Evolutionary conservation across 92 coral and sea anemone species (phyloP), one percentile per base, ranked within the genome.

Genomic region (Actinostola sp.): DNA sequence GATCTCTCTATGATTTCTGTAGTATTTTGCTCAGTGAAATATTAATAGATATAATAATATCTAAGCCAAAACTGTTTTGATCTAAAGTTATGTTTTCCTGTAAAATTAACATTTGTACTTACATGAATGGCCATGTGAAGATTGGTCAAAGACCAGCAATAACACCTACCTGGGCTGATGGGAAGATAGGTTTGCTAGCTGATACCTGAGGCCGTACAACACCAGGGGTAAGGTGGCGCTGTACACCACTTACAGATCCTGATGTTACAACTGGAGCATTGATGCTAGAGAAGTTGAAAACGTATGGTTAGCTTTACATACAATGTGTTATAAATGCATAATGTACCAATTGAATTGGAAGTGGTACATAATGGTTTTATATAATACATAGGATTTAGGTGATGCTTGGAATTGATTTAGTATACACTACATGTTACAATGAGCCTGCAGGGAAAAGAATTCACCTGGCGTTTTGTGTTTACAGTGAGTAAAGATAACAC

Each of bases 171-270:
- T 90, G 98, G 27, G 98, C 98, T 4, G 98, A 89, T 43, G 98
- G 98, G 87, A 93, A 93, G 81, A 93, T 89, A 77, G 96, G 98
- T 90, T 90, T 93, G 87, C 83, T 86, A 61, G 89, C 77, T 44
- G 96, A 97, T 76, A 91, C 89, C 92, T 91, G 97, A 38, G 98
- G 97, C 82, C 98, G 81, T 64, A 87, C 75, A 53, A 84, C 81
- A 61, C 85, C 92, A 38, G 89, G 89, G 67, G 72, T 68, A 41
- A 74, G 69, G 19, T 75, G 83, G 49, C 48, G 44, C 28, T 44
- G 62, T 61, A 55, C 54, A n/a, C n/a, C n/a, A n/a, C n/a, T n/a
- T 17, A 35, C 77, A 66, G 57, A 25, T 21, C 65, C 57, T 57
- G 81, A 29, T 32, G 81, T 43, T 20, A 20, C 52, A n/a, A 29